Evolutionary conservation across 1,140 invertebrate genomes (phyloP).

Genomic region (Drosophila insularis): DNA sequence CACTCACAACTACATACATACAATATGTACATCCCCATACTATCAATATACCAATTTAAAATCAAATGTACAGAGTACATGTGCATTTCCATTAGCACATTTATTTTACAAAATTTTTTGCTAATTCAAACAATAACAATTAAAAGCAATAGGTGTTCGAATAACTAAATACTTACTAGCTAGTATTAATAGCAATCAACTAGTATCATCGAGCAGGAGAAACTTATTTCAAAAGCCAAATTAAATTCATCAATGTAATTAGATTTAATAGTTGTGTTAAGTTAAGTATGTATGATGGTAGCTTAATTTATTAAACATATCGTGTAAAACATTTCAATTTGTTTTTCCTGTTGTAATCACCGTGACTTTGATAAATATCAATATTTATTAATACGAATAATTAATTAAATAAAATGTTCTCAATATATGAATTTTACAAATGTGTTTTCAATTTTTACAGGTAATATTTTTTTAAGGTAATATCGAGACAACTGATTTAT

Average conservation of each 20-base stretch:
- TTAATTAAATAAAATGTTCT: conserved; percentile 35
- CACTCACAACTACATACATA: not conserved
- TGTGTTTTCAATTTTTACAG: not conserved
- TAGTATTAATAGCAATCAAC: conserved; percentile 53
- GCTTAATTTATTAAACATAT: conserved; percentile 50
- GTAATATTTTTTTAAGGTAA: too few relatives aligned
- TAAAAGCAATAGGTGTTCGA: conserved; percentile 49
- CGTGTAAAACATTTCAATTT: conserved; percentile 45
- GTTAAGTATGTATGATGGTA: conserved; percentile 17
- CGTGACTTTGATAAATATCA: conserved; percentile 52
- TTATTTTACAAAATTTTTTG: conserved; percentile 21
- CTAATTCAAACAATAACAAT: conserved; percentile 46
- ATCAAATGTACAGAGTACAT: not conserved
- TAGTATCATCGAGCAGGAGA: conserved; percentile 61
- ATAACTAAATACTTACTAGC: conserved; percentile 41
- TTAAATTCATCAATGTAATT: conserved; percentile 58
- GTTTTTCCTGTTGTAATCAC: conserved; percentile 55
- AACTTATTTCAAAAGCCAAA: conserved; percentile 56
- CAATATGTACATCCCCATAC: not conserved
- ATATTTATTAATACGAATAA: conserved; percentile 48
- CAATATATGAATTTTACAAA: not conserved
- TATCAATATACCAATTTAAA: not conserved
- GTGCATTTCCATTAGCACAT: conserved; percentile 3
- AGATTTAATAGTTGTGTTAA: conserved; percentile 52
- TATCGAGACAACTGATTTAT: too few relatives aligned